A percentile compares a stretch with the other conserved stretches of the same genome.
Conservation (phyloP, 2,888 invertebrate species). For the Malthinus flaveolus region DNA sequence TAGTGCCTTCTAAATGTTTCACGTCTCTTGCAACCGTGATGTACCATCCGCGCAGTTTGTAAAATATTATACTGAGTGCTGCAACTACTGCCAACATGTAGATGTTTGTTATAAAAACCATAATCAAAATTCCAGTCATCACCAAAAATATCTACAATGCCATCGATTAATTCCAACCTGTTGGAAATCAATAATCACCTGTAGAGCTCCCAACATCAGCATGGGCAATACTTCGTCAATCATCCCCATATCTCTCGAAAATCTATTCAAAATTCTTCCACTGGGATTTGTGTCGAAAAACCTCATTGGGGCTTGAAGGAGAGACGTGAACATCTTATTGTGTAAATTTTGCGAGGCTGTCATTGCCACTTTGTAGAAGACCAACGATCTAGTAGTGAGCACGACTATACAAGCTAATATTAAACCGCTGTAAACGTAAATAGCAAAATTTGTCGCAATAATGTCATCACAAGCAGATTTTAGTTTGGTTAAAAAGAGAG, state of each 20-base stretch:
- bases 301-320: constrained; percentile 75
- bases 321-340: constrained; percentile 79
- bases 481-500: not conserved
- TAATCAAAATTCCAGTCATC: constrained; percentile 68
- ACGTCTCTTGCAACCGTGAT: constrained; percentile 70
- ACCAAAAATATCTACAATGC: constrained; percentile 61
- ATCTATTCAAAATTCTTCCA: constrained; percentile 74
- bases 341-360: constrained; percentile 77
- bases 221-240: constrained; percentile 63
- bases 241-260: constrained; percentile 73
- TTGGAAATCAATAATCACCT: constrained; percentile 45
- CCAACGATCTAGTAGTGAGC: constrained; percentile 63
- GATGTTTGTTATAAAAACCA: constrained; percentile 70
- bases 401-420: constrained; percentile 46
- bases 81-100: constrained; percentile 65
- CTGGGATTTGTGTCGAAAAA: constrained; percentile 89
- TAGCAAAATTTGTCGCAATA: constrained; percentile 31
- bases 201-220: constrained; percentile 59
- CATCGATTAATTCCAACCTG: not conserved
- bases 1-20: constrained; percentile 63
- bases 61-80: constrained; percentile 65
- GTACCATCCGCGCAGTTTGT: constrained; percentile 65
- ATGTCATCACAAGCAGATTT: not conserved
- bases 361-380: constrained; percentile 69
- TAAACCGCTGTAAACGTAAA: constrained; percentile 52